Evolutionary conservation across 2,797 vertebrate genomes (phyloP).

Genomic region (Aotus griseimembra): DNA sequence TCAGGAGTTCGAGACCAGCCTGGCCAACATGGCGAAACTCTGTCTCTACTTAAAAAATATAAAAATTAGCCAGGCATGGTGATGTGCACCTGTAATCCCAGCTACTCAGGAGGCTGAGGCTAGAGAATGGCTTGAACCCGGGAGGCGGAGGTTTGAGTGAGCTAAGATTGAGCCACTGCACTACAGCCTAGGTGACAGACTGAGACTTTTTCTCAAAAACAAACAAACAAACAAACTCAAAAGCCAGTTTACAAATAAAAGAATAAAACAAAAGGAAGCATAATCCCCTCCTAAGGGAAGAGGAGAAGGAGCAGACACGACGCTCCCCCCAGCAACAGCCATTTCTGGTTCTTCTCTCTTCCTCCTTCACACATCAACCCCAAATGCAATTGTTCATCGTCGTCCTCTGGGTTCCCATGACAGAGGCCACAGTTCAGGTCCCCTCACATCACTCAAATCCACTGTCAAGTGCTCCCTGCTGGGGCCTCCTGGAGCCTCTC

Average conservation of each 20-base stretch:
- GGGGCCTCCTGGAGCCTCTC: not conserved
- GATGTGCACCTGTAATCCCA: no score
- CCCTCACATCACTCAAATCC: not conserved
- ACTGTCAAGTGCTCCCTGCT: not conserved
- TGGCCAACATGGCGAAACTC: no score
- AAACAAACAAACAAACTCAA: not conserved
- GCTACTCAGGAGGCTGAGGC: no score
- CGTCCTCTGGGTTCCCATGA: not conserved
- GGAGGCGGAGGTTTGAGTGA: no score
- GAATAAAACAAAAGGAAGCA: not conserved
- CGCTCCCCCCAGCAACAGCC: accelerated
- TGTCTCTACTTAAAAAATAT: no score
- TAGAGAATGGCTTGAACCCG: no score
- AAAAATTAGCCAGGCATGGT: no score
- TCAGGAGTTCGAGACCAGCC: no score
- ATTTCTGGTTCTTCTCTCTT: not conserved
- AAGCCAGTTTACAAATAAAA: not conserved
- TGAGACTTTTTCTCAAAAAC: no score
- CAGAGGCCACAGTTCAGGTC: not conserved
- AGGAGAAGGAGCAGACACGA: not conserved
- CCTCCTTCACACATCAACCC: accelerated
- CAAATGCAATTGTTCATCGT: not conserved
- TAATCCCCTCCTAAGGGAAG: not conserved
- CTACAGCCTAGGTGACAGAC: no score
- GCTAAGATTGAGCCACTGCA: no score